Evolutionary conservation across 2,888 invertebrate genomes (phyloP), one percentile per base, ranked within the genome.

Genomic region (Trissolcus brochymenae): DNA sequence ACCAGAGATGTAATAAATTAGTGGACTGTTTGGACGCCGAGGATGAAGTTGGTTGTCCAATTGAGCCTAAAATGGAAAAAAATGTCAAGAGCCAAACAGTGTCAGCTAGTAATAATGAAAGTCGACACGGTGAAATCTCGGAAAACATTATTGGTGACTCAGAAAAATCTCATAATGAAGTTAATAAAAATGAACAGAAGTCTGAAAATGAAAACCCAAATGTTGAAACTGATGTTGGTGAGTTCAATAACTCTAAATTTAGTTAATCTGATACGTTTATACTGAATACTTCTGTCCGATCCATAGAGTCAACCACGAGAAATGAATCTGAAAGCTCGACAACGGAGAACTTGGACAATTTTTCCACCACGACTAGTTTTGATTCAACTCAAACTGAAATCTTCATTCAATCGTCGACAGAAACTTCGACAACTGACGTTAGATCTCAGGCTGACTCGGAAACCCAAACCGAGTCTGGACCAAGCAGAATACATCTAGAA

Each of bases 21-120:
- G 92, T 95, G 0, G 94, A 96, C 84, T 96, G 96, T 83, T 89
- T 96, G 25, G 91, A 93, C 49, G 95, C 93, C 17, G 96, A 96
- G 89, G 96, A 96, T 89, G 96, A 96, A 90, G 87, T 92, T 0
- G 91, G 93, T 60, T 96, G 96, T 84, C 1, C 13, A 43, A 1
- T 11, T 35, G 7, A 16, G 13, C 9, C 14, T 51, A 11, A 3
- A 51, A 14, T n/a, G 0, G 14, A n/a, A 19, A 19, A 13, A 14
- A 51, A 14, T 46, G 1, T 7, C 1, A 46, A 46, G 14, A 16
- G 11, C n/a, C 9, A 19, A 21, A 51, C 16, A n/a, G 2, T 3
- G 4, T 51, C 17, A 17, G 16, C 19, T 9, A 19, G 17, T 19
- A 6, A 35, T 1, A 35, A 35, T 43, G 21, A 43, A 53, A 19